Percentiles rank a stretch among this genome's conserved stretches.
Conservation (phyloP, 2,888 invertebrate genomes). For the Perdita meconis region DNA sequence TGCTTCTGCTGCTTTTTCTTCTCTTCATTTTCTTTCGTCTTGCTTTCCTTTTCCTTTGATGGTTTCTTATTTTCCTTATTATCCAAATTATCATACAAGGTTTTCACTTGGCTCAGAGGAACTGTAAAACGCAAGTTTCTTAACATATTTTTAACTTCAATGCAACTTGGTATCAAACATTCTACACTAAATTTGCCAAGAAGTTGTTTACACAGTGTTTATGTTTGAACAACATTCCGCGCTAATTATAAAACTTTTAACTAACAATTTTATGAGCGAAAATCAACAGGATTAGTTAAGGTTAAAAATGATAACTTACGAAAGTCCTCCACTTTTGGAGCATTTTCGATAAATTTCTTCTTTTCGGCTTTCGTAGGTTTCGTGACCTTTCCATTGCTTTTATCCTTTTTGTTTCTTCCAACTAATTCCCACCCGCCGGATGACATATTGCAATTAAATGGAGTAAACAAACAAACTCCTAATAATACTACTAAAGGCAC, state of each 20-base stretch:
- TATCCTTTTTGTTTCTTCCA: conserved; percentile 88
- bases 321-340: conserved; percentile 90
- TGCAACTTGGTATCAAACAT: background rate
- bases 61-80: conserved; percentile 87
- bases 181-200: background rate
- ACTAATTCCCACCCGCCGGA: conserved; percentile 83
- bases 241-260: background rate
- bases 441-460: conserved; percentile 74
- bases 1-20: conserved; percentile 82
- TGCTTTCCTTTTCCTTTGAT: conserved; percentile 79
- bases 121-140: no score
- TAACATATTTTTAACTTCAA: conserved; percentile 19
- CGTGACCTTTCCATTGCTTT: conserved; percentile 83
- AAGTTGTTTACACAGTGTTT: background rate
- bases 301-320: conserved; percentile 85
- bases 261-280: conserved; percentile 3
- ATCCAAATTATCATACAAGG: conserved; percentile 87
- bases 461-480: conserved; percentile 46
- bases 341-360: conserved; percentile 87
- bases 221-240: background rate
- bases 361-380: conserved; percentile 87
- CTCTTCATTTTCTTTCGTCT: conserved; percentile 85
- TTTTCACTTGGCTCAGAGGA: conserved; percentile 89
- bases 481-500: conserved; percentile 63
- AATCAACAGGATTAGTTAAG: conserved; percentile 16